Evolutionary conservation across 1,140 invertebrate species (phyloP).

Genomic region (Lineus longissimus): DNA sequence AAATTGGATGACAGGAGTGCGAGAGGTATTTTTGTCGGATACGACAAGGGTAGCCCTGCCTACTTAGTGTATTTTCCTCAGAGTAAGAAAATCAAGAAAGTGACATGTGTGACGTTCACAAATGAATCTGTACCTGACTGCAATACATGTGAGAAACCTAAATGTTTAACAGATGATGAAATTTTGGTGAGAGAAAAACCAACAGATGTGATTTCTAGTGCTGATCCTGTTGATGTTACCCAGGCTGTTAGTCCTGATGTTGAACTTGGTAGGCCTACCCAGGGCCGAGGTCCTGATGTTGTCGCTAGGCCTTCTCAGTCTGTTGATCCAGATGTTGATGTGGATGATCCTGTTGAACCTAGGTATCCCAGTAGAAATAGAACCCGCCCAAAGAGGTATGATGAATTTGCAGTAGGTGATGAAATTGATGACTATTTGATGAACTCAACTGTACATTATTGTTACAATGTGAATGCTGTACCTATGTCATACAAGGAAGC

Average conservation of each 20-base stretch:
- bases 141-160: too few species aligned
- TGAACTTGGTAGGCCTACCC: not conserved
- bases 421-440: not conserved
- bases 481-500: not conserved
- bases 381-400: not conserved
- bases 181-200: too few species aligned
- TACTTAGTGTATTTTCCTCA: not conserved
- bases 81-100: not conserved
- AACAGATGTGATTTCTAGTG: not conserved
- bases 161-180: too few species aligned
- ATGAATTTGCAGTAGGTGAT: not conserved
- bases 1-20: not conserved
- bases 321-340: not conserved
- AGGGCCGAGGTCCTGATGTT: not conserved
- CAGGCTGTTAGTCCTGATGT: not conserved
- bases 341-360: not conserved
- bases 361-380: not conserved
- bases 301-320: not conserved
- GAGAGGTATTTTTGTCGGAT: not conserved
- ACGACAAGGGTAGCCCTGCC: not conserved
- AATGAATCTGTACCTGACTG: not conserved
- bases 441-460: not conserved
- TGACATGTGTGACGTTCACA: not conserved
- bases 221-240: not conserved
- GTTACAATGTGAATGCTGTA: not conserved